Evolutionary conservation across 2,888 invertebrate species (phyloP), one percentile per base, ranked within the genome.

Genomic region (Chymomyza amoena): DNA sequence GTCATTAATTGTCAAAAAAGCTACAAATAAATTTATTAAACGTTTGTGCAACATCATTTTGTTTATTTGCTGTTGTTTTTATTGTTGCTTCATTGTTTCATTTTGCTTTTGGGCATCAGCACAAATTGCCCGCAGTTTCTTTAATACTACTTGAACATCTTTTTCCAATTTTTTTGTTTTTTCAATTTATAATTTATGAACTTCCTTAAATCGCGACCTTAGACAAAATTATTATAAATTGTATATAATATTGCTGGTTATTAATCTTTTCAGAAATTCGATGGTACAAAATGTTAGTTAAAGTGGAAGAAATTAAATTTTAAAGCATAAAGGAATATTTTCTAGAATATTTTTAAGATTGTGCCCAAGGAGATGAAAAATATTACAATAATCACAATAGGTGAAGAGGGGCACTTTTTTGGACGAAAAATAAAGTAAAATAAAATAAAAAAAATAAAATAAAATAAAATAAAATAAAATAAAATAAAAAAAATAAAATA

Each of bases 41-140:
- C 65, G 73, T 77, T 79, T 84, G 75, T 81, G 87, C 82, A 84
- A 77, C 85, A 87, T 85, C 87, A 87, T 82, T 73, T 70, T 59
- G 54, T 64, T 67, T 68, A 57, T 25, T 57, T 57, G 20, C 20
- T 28, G 64, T 20, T 54, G 9, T 18, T 52, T n/a, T 52, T 52
- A 9, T 52, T 52, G 52, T 52, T 52, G 15, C 15, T 7, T 18
- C 63, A 69, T 32, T 32, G 9, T 32, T 32, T 32, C 32, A 32
- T 32, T 32, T 32, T 32, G 32, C 32, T 3, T 32, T 32, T 32
- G 6, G 32, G 32, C 32, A 32, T 32, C 39, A 45, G 39, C 13
- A 45, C 39, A 45, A 13, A 45, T 45, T 45, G 39, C 39, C 39
- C 39, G 39, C 39, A 45, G 39, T 45, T 45, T 45, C 13, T 45